Evolutionary conservation across 2,888 invertebrate genomes (phyloP), one percentile per base, ranked within the genome.

Genomic region (Pherbina coryleti): DNA sequence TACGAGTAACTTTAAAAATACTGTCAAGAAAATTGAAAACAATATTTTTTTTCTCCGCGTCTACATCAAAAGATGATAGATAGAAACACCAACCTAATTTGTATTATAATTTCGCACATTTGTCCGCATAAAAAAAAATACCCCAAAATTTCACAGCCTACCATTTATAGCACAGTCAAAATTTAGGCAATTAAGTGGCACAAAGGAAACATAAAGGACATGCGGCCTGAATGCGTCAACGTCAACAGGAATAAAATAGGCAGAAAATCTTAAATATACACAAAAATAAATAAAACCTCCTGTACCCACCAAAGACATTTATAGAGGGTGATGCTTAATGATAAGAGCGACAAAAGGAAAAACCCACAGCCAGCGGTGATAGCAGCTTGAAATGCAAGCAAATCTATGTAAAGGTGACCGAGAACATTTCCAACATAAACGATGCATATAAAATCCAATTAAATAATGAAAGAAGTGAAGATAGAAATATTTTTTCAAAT

Each of bases 101-200:
- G 55, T 55, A 31, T 53, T 53, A 55, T 67, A 37, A 67, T 71
- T 55, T 17, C 31, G 70, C 53, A 51, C 49, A 51, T 70, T 22
- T 31, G 25, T 64, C 25, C 25, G 64, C 31, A 17, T 5, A 64
- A 64, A n/a, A 22, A 17, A 31, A 2, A 4, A n/a, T n/a, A n/a
- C 17, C n/a, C 31, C 31, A 17, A 31, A 1, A 64, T 17, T 28
- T 25, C 25, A 64, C 25, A 17, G 1, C 17, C 5, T 31, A 31
- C 31, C n/a, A 64, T 64, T 64, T 31, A 17, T 31, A 31, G 31
- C 64, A 28, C 64, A 17, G 17, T 37, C 14, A 5, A 31, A 55
- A 55, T 19, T 55, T 55, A 55, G 82, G 77, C 79, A 81, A 82
- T 81, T 82, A 80, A 78, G 77, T 79, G 70, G 78, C 75, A 80